phyloP scores from a whole-genome alignment of 2,888 invertebrate species.

The Drymonia ruficornis region DNA sequence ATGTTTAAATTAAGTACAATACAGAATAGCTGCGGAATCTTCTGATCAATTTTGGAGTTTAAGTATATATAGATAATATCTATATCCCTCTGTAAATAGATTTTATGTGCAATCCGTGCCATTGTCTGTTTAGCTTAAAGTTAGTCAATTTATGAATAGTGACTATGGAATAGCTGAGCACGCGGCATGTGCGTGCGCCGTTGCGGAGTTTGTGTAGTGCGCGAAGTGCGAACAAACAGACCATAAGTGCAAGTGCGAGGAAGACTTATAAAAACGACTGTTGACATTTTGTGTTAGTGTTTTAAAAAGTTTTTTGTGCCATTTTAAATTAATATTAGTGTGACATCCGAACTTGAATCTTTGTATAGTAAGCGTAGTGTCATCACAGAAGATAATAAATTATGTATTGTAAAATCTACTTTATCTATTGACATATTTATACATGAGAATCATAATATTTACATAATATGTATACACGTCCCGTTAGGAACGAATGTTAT shows the following conservation, averaged over 20 bases:
- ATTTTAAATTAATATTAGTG: constrained; percentile 80
- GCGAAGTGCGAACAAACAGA: constrained; percentile 46
- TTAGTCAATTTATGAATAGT: constrained; percentile 78
- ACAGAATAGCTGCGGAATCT: constrained; percentile 61
- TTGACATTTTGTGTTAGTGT: constrained; percentile 83
- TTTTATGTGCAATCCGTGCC: constrained; percentile 84
- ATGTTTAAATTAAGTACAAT: constrained; percentile 75
- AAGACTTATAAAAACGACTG: constrained; percentile 71
- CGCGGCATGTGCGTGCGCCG: constrained; percentile 35
- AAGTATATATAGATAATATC: constrained; percentile 60
- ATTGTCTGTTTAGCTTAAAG: constrained; percentile 81
- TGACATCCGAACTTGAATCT: constrained; percentile 85
- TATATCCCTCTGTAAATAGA: constrained; percentile 76
- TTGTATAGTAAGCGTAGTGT: constrained; percentile 78
- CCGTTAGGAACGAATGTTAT: constrained; percentile 84
- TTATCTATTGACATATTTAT: constrained; percentile 83
- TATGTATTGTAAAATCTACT: constrained; percentile 80
- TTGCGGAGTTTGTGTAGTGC: constrained; percentile 49
- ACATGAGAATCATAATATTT: constrained; percentile 81
- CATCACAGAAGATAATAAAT: constrained; percentile 81
- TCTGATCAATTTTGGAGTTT: constrained; percentile 70
- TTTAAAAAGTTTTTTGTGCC: constrained; percentile 84
- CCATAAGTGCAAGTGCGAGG: constrained; percentile 62
- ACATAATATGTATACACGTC: constrained; percentile 84
- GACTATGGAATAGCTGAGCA: constrained; percentile 41